Evolutionary conservation across 1,140 invertebrate species (phyloP), one percentile per base, ranked within the genome.

Genomic region (Microplitis mediator): DNA sequence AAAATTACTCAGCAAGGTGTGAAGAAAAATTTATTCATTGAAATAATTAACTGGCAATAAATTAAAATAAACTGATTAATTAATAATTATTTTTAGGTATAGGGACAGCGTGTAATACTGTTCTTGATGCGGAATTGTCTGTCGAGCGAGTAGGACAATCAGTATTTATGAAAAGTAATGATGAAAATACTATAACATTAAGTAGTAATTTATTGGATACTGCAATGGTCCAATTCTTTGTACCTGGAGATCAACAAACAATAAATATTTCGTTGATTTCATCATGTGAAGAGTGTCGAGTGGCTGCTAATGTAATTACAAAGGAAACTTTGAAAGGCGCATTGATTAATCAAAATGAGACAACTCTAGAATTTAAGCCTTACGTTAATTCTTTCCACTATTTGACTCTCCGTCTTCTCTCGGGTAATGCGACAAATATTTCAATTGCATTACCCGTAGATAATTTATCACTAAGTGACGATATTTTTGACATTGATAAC

Each of bases 1-100:
- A 90, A 90, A 75, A 93, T 94, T 75, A 90, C 90, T 74, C 93
- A 93, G 76, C 89, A 93, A 90, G 93, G 93, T 93, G 82, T 45
- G 0, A 45, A 45, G 5, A 9, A 45, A 45, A 9, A 3, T 39
- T 39, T 6, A 45, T 45, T 45, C 2, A 39, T 9, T 9, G 6
- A 39, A 39, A 2, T 39, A 8, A 6, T 39, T 39, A 8, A 39
- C 36, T 39, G 6, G 9, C 36, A 8, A 9, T 8, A 9, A 39
- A 39, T 39, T 9, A 9, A 8, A 45, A 11, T 45, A 6, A 45
- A 45, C n/a, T 63, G 11, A 34, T 67, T 4, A 36, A 3, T 31
- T 61, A 31, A 54, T 35, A 66, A 65, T 61, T 51, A 51, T 69
- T 78, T 75, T 0, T 72, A 90, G 89, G 89, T 70, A 79, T 90